Conservation (phyloP, 2,888 invertebrate species). For the Allacma fusca region DNA sequence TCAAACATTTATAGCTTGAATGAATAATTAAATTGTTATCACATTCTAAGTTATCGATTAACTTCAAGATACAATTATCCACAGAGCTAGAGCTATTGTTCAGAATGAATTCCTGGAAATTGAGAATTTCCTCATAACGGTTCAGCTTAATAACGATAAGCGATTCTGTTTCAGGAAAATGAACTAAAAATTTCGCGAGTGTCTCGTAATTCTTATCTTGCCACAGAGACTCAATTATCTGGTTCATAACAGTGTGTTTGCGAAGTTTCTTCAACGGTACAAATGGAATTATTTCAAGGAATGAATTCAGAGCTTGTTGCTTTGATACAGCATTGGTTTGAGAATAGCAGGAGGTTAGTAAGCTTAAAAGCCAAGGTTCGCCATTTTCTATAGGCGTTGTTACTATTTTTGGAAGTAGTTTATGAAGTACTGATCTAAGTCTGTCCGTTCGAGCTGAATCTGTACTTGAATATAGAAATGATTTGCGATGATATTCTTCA, state of each 20-base stretch:
- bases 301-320: slow-evolving; percentile 32
- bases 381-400: slow-evolving; percentile 13
- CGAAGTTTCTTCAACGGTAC: slow-evolving; percentile 29
- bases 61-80: slow-evolving; percentile 39
- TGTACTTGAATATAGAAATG: neutral
- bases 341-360: slow-evolving; percentile 31
- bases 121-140: slow-evolving; percentile 29
- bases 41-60: slow-evolving; percentile 39
- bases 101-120: slow-evolving; percentile 41
- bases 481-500: neutral
- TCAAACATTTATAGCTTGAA: slow-evolving; percentile 34
- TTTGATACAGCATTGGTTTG: neutral
- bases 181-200: slow-evolving; percentile 10
- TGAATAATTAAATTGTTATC: slow-evolving; percentile 29
- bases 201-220: slow-evolving; percentile 27
- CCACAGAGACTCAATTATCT: slow-evolving; percentile 36
- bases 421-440: slow-evolving; percentile 27
- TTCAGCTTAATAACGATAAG: slow-evolving; percentile 39
- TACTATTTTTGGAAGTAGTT: slow-evolving; percentile 32
- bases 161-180: slow-evolving; percentile 38
- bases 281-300: slow-evolving; percentile 30
- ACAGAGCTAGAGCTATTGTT: slow-evolving; percentile 21
- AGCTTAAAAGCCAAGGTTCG: slow-evolving; percentile 23
- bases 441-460: neutral
- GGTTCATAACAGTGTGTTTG: slow-evolving; percentile 11